phyloP scores from a whole-genome alignment of 2,797 vertebrate species.

The Ara ararauna region DNA sequence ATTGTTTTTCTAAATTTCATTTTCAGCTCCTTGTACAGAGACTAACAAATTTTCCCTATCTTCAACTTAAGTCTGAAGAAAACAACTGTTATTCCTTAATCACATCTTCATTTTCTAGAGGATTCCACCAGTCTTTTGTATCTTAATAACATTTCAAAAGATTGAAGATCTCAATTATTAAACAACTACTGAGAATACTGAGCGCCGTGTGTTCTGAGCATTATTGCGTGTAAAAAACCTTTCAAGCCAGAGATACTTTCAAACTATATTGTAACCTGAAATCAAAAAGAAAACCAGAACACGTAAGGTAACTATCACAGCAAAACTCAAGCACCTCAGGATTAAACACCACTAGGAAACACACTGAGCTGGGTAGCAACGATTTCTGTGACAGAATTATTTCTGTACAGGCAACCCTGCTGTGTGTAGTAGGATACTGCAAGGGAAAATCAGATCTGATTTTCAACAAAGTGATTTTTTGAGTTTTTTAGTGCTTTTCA shows the following conservation, averaged over 20 bases:
- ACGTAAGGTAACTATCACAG: fast-evolving
- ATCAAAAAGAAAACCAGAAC: background rate
- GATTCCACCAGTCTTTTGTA: background rate
- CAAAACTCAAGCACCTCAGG: background rate
- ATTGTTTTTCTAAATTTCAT: background rate
- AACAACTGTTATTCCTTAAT: background rate
- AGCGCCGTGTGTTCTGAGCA: background rate
- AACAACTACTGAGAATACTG: background rate
- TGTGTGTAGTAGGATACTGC: background rate
- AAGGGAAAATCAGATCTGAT: background rate
- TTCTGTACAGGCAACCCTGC: background rate
- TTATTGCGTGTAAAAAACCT: background rate
- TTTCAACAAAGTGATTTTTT: background rate
- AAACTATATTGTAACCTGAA: background rate
- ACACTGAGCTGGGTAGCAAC: background rate
- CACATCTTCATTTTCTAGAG: background rate
- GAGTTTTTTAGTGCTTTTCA: background rate
- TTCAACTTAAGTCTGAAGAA: background rate
- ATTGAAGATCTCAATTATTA: background rate
- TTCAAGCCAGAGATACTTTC: background rate
- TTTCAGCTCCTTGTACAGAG: background rate
- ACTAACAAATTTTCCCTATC: background rate
- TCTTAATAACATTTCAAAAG: background rate
- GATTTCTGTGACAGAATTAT: background rate
- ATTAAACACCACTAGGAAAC: background rate